Evolutionary conservation across 2,797 vertebrate species (phyloP).

Genomic region (Poeciliopsis gracilis): DNA sequence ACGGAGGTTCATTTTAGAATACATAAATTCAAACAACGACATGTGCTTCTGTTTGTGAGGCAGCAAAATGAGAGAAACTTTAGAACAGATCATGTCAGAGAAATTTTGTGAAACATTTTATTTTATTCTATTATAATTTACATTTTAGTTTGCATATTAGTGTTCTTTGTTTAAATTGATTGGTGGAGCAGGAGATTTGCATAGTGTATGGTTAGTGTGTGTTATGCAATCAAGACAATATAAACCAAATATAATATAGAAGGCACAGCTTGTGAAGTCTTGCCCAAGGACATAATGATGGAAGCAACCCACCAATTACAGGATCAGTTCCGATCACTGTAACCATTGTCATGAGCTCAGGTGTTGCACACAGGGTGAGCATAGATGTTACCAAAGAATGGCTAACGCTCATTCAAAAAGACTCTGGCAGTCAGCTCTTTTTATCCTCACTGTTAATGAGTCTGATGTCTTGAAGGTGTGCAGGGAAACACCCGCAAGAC

Average conservation of each 20-base stretch:
- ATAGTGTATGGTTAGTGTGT: neutral
- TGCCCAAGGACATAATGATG: too few species aligned
- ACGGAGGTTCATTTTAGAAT: constrained; percentile 24
- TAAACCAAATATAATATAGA: neutral
- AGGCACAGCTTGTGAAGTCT: too few species aligned
- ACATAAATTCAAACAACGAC: neutral
- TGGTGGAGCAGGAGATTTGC: neutral
- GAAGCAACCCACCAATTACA: too few species aligned
- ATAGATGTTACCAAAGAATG: too few species aligned
- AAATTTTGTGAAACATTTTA: neutral
- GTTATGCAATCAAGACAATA: neutral
- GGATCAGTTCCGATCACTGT: too few species aligned
- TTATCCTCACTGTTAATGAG: too few species aligned
- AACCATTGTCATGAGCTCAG: too few species aligned
- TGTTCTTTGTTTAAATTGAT: neutral
- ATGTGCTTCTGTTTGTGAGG: neutral
- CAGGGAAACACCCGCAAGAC: too few species aligned
- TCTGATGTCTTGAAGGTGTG: too few species aligned
- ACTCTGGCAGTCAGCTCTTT: too few species aligned
- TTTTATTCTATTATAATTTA: neutral
- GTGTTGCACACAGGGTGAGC: too few species aligned
- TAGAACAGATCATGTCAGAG: neutral
- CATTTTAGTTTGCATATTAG: neutral
- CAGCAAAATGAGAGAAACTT: neutral
- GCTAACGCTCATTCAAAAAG: too few species aligned